These are phyloP conservation scores for Xiphophorus birchmanni DNA, from an alignment of 2,797 vertebrate genomes.

Conservation along the genomic window DNA sequence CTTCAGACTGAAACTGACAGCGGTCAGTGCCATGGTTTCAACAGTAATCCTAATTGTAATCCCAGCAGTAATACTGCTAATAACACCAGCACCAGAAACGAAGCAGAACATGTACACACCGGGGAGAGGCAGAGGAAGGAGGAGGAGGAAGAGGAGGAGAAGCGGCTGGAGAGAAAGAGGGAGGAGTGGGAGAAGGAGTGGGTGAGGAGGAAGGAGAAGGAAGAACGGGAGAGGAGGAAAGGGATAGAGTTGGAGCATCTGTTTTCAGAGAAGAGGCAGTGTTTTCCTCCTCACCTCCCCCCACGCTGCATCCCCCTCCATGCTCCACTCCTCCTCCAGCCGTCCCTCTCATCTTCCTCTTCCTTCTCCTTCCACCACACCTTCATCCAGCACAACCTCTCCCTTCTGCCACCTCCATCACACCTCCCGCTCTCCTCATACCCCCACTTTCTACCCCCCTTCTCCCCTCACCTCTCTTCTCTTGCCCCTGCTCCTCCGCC, in stretches of 20 bases:
- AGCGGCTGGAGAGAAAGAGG: slow-evolving; percentile 37
- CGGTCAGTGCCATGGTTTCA: slow-evolving; percentile 23
- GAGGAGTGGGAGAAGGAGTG: slow-evolving; percentile 56
- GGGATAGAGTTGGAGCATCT: slow-evolving; percentile 46
- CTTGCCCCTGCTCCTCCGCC: slow-evolving; percentile 43
- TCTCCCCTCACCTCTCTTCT: slow-evolving; percentile 54
- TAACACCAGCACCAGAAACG: background rate
- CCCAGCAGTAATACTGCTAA: slow-evolving; percentile 11
- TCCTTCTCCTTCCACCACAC: slow-evolving; percentile 73
- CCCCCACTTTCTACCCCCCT: slow-evolving; percentile 58
- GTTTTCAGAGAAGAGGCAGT: slow-evolving; percentile 57
- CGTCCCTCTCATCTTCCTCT: slow-evolving; percentile 54
- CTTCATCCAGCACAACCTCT: slow-evolving; percentile 71
- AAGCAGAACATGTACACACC: background rate
- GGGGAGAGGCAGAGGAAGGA: slow-evolving; percentile 11
- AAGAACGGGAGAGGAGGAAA: slow-evolving; percentile 51
- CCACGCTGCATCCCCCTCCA: slow-evolving; percentile 57
- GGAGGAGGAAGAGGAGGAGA: slow-evolving; percentile 40
- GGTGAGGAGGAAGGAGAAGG: slow-evolving; percentile 49
- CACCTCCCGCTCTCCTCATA: slow-evolving; percentile 56
- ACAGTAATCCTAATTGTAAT: slow-evolving; percentile 38
- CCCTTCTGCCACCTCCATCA: slow-evolving; percentile 57
- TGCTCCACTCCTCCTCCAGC: slow-evolving; percentile 56
- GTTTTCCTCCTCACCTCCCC: slow-evolving; percentile 45
- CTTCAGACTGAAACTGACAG: slow-evolving; percentile 12